A percentile compares a stretch with the other conserved stretches of the same genome.
These are phyloP conservation scores for Diarsia brunnea DNA, from an alignment of 2,888 invertebrate species.

Conservation along the genomic window DNA sequence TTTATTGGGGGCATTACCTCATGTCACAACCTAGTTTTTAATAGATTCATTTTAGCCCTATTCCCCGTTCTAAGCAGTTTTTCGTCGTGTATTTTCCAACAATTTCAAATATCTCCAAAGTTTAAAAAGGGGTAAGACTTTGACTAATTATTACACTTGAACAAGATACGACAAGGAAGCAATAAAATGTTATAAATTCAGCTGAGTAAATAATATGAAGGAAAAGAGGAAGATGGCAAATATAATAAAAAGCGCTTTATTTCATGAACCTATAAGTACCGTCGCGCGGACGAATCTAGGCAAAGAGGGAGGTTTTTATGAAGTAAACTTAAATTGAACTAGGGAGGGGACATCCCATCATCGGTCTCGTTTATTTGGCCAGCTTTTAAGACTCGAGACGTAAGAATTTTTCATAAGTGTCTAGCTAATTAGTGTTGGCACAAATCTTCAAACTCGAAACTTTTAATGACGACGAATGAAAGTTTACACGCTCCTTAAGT, in stretches of 20 bases:
- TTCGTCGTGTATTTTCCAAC: not conserved
- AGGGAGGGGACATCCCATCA: slow-evolving; percentile 52
- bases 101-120: not conserved
- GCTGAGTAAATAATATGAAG: slow-evolving; percentile 41
- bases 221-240: slow-evolving; percentile 44
- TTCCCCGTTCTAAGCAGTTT: not conserved
- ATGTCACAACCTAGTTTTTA: not conserved
- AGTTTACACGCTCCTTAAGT: slow-evolving; percentile 88
- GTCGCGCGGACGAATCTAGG: slow-evolving; percentile 49
- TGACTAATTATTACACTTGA: slow-evolving; percentile 37
- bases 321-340: slow-evolving; percentile 62
- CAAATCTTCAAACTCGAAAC: slow-evolving; percentile 87
- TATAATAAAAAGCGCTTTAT: slow-evolving; percentile 58
- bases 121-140: not conserved
- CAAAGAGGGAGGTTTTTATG: slow-evolving; percentile 43
- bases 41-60: not conserved
- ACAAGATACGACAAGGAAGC: slow-evolving; percentile 25
- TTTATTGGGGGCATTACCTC: not conserved
- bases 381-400: slow-evolving; percentile 68
- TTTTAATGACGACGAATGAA: slow-evolving; percentile 89
- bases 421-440: slow-evolving; percentile 88
- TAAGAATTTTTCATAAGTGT: slow-evolving; percentile 80
- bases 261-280: slow-evolving; percentile 50
- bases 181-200: slow-evolving; percentile 53
- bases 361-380: slow-evolving; percentile 67